Conservation (phyloP, 2,113 vertebrate genomes). For the Saccopteryx bilineata region DNA sequence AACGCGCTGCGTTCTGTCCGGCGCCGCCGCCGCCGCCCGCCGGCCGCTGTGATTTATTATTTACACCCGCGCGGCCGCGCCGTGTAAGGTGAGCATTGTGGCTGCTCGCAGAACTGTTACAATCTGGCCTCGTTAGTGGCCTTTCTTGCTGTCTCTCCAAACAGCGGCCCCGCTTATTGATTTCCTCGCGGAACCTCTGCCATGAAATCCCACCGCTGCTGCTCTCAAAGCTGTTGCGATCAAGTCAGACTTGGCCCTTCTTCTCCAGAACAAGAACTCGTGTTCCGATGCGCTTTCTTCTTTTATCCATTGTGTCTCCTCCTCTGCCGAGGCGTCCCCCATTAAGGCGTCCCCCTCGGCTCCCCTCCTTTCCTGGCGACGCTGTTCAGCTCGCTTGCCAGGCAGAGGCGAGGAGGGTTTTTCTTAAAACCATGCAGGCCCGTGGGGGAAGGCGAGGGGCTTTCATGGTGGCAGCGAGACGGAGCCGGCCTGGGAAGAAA, state of each 20-base stretch:
- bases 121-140: slow-evolving; percentile 95
- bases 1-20: slow-evolving; percentile 94
- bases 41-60: slow-evolving; percentile 97
- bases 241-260: slow-evolving; percentile 91
- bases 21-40: slow-evolving; percentile 93
- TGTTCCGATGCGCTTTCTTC: slow-evolving; percentile 87
- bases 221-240: slow-evolving; percentile 92
- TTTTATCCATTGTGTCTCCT: slow-evolving; percentile 83
- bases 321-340: slow-evolving; percentile 77
- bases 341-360: slow-evolving; percentile 77
- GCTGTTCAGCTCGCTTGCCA: background rate
- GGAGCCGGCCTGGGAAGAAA: background rate
- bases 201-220: slow-evolving; percentile 90
- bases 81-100: slow-evolving; percentile 92
- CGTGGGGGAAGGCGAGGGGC: slow-evolving; percentile 46
- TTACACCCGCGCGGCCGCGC: slow-evolving; percentile 95
- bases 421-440: background rate
- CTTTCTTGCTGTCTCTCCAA: slow-evolving; percentile 93
- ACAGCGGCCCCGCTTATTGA: slow-evolving; percentile 92
- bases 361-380: slow-evolving; percentile 13
- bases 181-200: slow-evolving; percentile 92
- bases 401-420: background rate
- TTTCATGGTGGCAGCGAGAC: slow-evolving; percentile 57
- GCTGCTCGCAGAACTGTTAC: slow-evolving; percentile 94
- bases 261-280: slow-evolving; percentile 89